Percentiles rank a stretch among this genome's conserved stretches.
Evolutionary conservation across 2,113 vertebrate genomes (phyloP).

Genomic region (Microcebus tavaratra): DNA sequence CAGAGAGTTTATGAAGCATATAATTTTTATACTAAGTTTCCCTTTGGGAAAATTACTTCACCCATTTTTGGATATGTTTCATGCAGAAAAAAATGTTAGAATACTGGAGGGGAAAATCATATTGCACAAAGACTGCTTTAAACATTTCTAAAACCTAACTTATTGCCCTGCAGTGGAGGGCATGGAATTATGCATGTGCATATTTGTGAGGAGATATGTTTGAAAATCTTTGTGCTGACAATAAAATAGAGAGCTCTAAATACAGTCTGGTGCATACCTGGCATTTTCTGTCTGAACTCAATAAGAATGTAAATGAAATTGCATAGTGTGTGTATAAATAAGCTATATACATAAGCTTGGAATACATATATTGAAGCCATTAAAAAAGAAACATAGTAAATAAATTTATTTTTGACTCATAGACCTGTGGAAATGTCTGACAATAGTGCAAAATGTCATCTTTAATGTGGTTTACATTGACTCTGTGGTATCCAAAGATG

Average conservation of each 20-base stretch:
- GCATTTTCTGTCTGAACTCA: slow-evolving; percentile 57
- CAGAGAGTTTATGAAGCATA: neutral
- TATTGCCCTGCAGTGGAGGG: neutral
- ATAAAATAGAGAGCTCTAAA: slow-evolving; percentile 24
- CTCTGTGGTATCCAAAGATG: slow-evolving; percentile 42
- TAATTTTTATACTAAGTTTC: neutral
- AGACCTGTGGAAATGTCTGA: slow-evolving; percentile 41
- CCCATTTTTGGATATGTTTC: neutral
- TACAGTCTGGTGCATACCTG: slow-evolving; percentile 35
- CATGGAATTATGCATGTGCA: neutral
- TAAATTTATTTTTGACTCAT: slow-evolving; percentile 42
- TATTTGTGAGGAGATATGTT: neutral
- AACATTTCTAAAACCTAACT: slow-evolving; percentile 40
- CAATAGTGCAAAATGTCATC: neutral
- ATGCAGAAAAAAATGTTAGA: neutral
- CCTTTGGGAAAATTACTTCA: neutral
- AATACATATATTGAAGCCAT: neutral
- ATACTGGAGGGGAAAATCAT: neutral
- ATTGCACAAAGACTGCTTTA: neutral
- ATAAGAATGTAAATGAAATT: slow-evolving; percentile 71
- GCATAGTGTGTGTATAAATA: slow-evolving; percentile 17
- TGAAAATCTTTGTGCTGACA: slow-evolving; percentile 40
- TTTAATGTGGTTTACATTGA: slow-evolving; percentile 38
- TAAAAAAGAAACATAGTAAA: neutral
- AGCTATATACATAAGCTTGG: neutral